Evolutionary conservation across 2,113 vertebrate species (phyloP), one percentile per base, ranked within the genome.

Genomic region (Rostratula benghalensis): DNA sequence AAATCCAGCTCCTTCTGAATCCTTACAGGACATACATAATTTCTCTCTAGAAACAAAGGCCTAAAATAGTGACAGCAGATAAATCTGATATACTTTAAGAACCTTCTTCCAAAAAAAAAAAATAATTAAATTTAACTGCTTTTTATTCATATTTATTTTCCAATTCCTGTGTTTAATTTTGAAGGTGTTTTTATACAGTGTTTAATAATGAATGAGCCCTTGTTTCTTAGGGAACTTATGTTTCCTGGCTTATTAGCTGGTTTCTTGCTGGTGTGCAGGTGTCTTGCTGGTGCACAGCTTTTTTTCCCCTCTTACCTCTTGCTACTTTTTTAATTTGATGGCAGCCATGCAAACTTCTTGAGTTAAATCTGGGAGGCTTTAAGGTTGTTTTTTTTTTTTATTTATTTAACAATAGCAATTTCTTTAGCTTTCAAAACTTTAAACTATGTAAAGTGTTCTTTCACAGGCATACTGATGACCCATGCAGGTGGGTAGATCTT

Each of bases 11-110:
- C 69, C 53, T 92, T 59, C 71, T 93, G 69, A 83, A 77, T 92
- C 45, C 65, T 96, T 70, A n/a, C 77, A 89, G 87, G 94, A 39
- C 43, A 27, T 41, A 56, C 94, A 57, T 96, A 90, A 84, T 57
- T 88, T 43, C 87, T 94, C 94, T 95, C 78, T 95, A 95, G 95
- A 97, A 98, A 97, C 94, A 86, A 95, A 84, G 95, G 97, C 97
- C 96, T 97, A 11, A 86, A 80, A 80, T 75, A 73, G 24, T 69
- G 60, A 33, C 61, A 87, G 53, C 28, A 71, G 60, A 45, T 90
- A 9, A 51, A 50, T 88, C 28, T 77, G 45, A 70, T 43, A 89
- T 53, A 45, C 6, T 30, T 64, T 7, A 43, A 84, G 75, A 19
- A 20, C 3, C 8, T 37, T 43, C 13, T 69, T 41, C 8, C 2